A percentile compares a stretch with the other conserved stretches of the same genome.
These are phyloP conservation scores for Pagrus major DNA, from an alignment of 2,113 vertebrate species.

Conservation along the genomic window DNA sequence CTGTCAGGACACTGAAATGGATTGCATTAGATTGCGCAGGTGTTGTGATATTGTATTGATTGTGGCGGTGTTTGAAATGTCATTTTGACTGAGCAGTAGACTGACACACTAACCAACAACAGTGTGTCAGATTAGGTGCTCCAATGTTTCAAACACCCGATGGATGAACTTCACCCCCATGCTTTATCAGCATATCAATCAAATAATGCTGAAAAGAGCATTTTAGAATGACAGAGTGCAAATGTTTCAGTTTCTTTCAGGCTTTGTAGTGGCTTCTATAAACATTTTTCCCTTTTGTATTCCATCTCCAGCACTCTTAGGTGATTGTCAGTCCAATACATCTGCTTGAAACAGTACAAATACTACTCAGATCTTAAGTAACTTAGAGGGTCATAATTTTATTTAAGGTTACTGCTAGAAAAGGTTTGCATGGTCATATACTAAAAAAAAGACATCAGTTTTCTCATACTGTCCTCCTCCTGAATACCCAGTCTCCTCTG, in stretches of 20 bases:
- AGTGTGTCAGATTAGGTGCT: background rate
- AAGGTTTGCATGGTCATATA: too few relatives aligned
- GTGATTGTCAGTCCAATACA: constrained; percentile 22
- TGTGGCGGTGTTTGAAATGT: background rate
- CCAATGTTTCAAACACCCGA: background rate
- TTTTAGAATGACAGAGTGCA: background rate
- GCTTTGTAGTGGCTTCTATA: background rate
- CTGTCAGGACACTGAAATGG: background rate
- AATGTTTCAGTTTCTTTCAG: background rate
- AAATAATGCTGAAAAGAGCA: background rate
- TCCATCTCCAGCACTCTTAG: background rate
- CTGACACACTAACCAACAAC: background rate
- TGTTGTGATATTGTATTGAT: background rate
- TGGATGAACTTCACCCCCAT: background rate
- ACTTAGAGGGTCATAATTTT: too few relatives aligned
- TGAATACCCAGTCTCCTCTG: too few relatives aligned
- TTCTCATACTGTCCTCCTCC: too few relatives aligned
- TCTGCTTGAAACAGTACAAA: background rate
- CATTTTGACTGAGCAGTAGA: background rate
- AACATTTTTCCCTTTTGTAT: background rate
- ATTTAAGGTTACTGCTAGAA: too few relatives aligned
- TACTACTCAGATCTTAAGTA: background rate
- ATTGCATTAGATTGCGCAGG: background rate
- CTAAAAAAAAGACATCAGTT: too few relatives aligned
- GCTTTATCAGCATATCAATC: background rate